Base-by-base conservation (phyloP, 2,797 vertebrate genomes). In the Petrocephalus sullivani region DNA sequence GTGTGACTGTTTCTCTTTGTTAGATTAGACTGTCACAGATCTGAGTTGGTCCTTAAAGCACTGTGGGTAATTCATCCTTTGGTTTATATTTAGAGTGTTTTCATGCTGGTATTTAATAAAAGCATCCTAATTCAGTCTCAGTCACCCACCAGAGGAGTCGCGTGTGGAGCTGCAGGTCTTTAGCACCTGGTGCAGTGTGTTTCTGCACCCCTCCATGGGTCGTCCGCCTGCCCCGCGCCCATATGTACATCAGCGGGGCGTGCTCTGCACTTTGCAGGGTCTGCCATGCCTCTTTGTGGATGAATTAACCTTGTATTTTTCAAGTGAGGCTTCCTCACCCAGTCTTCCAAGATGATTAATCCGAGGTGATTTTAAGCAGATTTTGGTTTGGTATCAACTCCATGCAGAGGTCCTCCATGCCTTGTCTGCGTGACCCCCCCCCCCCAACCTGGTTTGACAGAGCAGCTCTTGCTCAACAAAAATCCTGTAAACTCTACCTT, bases 391-490 rank as follows among this genome's bases (percentile, higher is more conserved):
- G 19, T 54, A 23, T 57, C 56, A 53, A 57, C 84, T 16, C 23
- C 33, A 33, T 87, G 7, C n/a, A 54, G 37, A 49, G 28, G 57
- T 49, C 16, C 16, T 8, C 46, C 14, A n/a, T 75, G 14, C 8
- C 8, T 16, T 2, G 1, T 53, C 56, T 64, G 58, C 3, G 41
- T 78, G 19, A 53, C 21, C 58, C 4, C 23, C 37, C 19, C 4
- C 61, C 49, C 23, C 88, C 28, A 85, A 81, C 56, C 4, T 90
- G 91, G 91, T 88, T 67, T 81, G 87, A 90, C 86, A 90, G 86
- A 91, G 87, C 88, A 87, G 83, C 89, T 91, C 89, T 89, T 71
- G 86, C 90, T 89, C 90, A 90, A 91, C 89, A 89, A 53, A 46
- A 64, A 89, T 89, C 91, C 81, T 53, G 87, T 90, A 88, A 87